Percentiles rank a stretch among this genome's conserved stretches.
These are phyloP conservation scores for Eucera pruinosa DNA, from an alignment of 2,888 invertebrate species.

Conservation along the genomic window DNA sequence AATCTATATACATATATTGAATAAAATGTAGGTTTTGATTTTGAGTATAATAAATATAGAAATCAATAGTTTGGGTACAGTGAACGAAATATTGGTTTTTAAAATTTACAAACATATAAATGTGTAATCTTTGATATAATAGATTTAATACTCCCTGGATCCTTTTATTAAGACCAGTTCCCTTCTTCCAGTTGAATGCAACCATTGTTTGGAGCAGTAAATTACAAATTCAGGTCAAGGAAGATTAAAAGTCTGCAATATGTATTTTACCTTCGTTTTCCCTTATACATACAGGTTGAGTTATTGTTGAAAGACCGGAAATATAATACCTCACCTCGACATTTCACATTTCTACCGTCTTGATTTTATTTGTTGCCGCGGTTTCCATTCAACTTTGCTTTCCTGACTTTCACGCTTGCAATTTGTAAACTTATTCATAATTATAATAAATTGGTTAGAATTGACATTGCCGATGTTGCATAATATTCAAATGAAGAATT, in stretches of 20 bases:
- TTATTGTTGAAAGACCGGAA: slow-evolving; percentile 19
- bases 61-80: no score
- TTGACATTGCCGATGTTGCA: no score
- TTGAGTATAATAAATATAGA: no score
- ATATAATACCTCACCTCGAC: not conserved
- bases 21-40: no score
- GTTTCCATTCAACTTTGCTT: slow-evolving; percentile 1
- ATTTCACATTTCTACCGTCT: slow-evolving; percentile 4
- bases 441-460: not conserved
- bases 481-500: not conserved
- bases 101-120: no score
- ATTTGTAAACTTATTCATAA: not conserved
- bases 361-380: not conserved
- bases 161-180: not conserved
- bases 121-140: not conserved
- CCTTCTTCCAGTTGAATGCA: not conserved
- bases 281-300: no score
- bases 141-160: not conserved
- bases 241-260: not conserved
- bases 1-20: no score
- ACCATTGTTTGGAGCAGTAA: not conserved
- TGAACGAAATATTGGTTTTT: no score
- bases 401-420: not conserved
- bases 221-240: slow-evolving; percentile 16
- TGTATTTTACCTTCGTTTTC: not conserved